Percentiles rank a stretch among this genome's conserved stretches.
Conservation (phyloP, 2,888 invertebrate species). For the Ennomos quercinarius region DNA sequence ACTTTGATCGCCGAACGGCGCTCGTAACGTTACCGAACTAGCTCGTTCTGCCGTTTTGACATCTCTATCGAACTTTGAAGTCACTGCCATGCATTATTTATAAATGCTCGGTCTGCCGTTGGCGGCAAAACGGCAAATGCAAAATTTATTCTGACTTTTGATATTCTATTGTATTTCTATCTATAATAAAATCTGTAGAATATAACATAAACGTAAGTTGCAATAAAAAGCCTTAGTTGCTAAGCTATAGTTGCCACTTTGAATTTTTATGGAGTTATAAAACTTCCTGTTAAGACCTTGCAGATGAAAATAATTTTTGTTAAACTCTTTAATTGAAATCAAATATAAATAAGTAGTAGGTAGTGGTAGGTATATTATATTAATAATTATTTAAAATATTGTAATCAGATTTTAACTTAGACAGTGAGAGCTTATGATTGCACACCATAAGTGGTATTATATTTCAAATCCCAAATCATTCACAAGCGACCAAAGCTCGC, state of each 20-base stretch:
- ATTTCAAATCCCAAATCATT: constrained; percentile 70
- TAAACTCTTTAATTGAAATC: no score
- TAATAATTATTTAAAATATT: constrained; percentile 1
- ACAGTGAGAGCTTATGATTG: constrained; percentile 45
- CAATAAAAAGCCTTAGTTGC: no score
- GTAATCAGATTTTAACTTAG: constrained; percentile 16
- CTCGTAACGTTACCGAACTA: constrained; percentile 60
- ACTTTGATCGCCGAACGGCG: constrained; percentile 60
- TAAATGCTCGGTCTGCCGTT: constrained; percentile 43
- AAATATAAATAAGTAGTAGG: no score
- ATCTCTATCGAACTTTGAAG: constrained; percentile 65
- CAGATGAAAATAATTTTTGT: no score
- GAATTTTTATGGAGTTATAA: no score
- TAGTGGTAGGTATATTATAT: no score
- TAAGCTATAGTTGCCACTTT: no score
- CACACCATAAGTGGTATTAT: constrained; percentile 55
- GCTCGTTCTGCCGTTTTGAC: constrained; percentile 68
- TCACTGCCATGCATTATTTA: constrained; percentile 55
- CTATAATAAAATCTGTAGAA: no score
- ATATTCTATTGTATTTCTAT: constrained; percentile 16
- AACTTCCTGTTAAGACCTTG: no score
- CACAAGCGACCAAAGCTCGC: constrained; percentile 64
- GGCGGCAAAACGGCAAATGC: constrained; percentile 31
- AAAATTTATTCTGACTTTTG: constrained; percentile 37
- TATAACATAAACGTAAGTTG: no score